Base-by-base conservation (phyloP, 1,140 invertebrate genomes). In the Atopsyche davidsoni region DNA sequence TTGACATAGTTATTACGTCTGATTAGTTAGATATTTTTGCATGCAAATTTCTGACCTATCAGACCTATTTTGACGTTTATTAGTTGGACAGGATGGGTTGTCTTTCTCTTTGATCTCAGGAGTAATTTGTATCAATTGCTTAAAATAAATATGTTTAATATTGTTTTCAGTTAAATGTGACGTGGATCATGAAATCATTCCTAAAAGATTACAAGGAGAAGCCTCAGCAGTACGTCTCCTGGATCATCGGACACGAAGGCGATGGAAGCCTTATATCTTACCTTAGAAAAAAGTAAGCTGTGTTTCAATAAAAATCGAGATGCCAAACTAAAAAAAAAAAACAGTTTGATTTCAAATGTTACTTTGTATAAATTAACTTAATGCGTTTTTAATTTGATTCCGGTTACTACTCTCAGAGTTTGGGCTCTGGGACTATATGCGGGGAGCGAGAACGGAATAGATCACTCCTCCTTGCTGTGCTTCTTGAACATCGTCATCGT, bases 201-300 rank as follows among this genome's bases (percentile, higher is more conserved):
- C 63, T 79, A 49, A 65, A 82, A 0, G 72, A 82, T 13, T 93
- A 92, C 64, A 80, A 80, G 65, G 77, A 74, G 19, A 90, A 90
- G 67, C 86, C 88, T 0, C 75, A 87, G 50, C 75, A 86, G 36
- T 92, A 93, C 59, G 62, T 96, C 0, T 82, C 85, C 1, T 89
- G 84, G 68, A 66, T 96, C 3, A 69, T 96, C 3, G 92, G 89
- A 0, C 86, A 96, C 65, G 91, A 96, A 70, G 92, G 92, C 1
- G 79, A 83, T 58, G 91, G 90, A 17, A 92, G 89, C 58, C 67
- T 96, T 9, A 78, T 92, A 1, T 86, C 87, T 25, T 89, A 88
- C 62, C 71, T 96, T 22, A 81, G 86, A 49, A 79, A 83, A 40
- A 86, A 85, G 74, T 79, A 64, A 66, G 75, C 70, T 51, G 11